Base-by-base conservation (phyloP, 1,140 invertebrate genomes). In the Contarinia nasturtii region DNA sequence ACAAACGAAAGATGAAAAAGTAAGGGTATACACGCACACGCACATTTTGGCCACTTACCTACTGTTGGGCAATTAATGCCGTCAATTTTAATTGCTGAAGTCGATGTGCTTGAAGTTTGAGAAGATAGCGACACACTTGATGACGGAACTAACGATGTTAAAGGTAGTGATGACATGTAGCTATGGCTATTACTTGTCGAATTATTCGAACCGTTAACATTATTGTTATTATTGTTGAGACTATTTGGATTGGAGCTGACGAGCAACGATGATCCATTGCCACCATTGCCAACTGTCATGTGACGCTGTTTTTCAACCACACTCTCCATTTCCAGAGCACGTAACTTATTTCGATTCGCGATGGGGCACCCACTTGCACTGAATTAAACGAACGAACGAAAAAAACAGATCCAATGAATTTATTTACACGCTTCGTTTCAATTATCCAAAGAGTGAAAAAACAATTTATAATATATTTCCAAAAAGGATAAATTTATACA, bases 291-390 rank as follows among this genome's bases (percentile, higher is more conserved):
- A 12, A 85, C 80, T 8, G 81, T 82, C 2, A 82, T 82, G 59
- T 86, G 85, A 57, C 87, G 82, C 53, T 85, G 82, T 33, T 44
- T 44, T 56, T 87, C 82, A 7, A 85, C 80, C 1, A 79, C 82
- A 17, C 81, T 81, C 1, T 82, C 81, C 50, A 78, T 82, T 56
- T 90, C 84, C 49, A 90, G 67, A n/a, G 87, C 83, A 48, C 87
- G 74, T 76, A 86, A 78, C 66, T 91, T 91, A 67, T 91, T 90
- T 49, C 86, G 76, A 67, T 92, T 93, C 50, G 86, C 87, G 49
- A 90, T 87, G 36, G 86, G 87, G 66, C 86, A 90, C 33, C 87
- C 87, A 44, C 86, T 89, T 48, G 89, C 89, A 69, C 89, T 93
- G 22, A 27, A 44, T 14, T 12, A 18, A 3, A 40, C 12, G 12